These are phyloP conservation scores for Catharus minimus DNA, from an alignment of 2,113 vertebrate species.

Conservation along the genomic window DNA sequence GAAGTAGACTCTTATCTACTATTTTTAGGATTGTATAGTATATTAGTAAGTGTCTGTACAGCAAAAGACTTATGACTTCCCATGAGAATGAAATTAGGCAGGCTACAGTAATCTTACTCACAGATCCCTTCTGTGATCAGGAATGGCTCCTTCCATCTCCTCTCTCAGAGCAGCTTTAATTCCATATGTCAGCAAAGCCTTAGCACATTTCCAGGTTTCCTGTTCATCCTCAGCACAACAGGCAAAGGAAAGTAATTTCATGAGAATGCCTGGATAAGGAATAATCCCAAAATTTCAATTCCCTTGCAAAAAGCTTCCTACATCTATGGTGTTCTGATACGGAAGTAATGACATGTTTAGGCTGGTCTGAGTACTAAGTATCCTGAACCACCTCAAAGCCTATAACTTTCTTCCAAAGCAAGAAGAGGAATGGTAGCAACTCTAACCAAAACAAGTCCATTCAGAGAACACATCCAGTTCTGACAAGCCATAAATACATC, in stretches of 20 bases:
- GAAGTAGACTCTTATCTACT: not conserved
- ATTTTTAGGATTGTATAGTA: not conserved
- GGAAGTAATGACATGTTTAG: not conserved
- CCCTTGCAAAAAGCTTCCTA: not conserved
- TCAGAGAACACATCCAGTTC: not conserved
- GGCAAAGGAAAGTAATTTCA: not conserved
- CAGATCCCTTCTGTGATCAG: not conserved
- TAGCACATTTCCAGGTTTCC: not conserved
- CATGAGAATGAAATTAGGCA: not conserved
- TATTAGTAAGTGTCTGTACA: not conserved
- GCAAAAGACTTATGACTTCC: not conserved
- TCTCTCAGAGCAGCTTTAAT: not conserved
- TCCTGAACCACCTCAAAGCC: not conserved
- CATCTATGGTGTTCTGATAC: not conserved
- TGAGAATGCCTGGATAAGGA: not conserved
- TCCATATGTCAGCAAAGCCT: not conserved
- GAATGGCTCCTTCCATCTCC: not conserved
- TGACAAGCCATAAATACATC: not conserved
- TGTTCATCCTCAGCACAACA: not conserved
- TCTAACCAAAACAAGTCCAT: not conserved
- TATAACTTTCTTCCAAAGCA: not conserved
- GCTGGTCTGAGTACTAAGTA: not conserved
- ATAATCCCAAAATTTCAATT: not conserved
- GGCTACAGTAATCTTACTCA: not conserved
- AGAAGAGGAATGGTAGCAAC: accelerated